Base-by-base conservation (phyloP, 2,888 invertebrate genomes). In the Corythucha ciliata region DNA sequence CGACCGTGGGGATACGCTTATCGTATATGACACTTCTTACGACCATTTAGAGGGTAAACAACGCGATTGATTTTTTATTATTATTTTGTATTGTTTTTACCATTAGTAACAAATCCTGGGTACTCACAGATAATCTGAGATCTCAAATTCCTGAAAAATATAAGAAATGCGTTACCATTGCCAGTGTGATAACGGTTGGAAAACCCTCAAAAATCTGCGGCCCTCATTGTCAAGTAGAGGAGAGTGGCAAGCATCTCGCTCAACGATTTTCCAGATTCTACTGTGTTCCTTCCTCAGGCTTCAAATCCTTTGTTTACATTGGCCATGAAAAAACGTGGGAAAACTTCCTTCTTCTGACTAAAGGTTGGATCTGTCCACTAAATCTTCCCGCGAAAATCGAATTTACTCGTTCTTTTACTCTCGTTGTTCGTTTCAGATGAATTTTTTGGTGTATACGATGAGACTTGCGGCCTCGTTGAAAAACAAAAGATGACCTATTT, bases 21-120 rank as follows among this genome's bases (percentile, higher is more conserved):
- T 86, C 40, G 77, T 83, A 62, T 77, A 85, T 61, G 82, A 83
- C 67, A 74, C 78, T 41, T 74, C 76, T 3, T 61, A 59, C 36
- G 46, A 53, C 25, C 60, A 63, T 48, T 40, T 55, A 10, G 29
- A 51, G 27, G 58, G 63, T 62, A 57, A 46, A 27, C n/a, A n/a
- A n/a, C n/a, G n/a, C n/a, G n/a, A n/a, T n/a, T n/a, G n/a, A n/a
- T n/a, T n/a, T n/a, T n/a, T n/a, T n/a, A n/a, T n/a, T n/a, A n/a
- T n/a, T n/a, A n/a, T n/a, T n/a, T n/a, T n/a, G n/a, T n/a, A n/a
- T n/a, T n/a, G n/a, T n/a, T 29, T 29, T 12, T 21, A 26, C 25
- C 2, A n/a, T n/a, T n/a, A n/a, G n/a, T n/a, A n/a, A n/a, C n/a
- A n/a, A n/a, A n/a, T n/a, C n/a, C n/a, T n/a, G n/a, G n/a, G n/a